A percentile compares a stretch with the other conserved stretches of the same genome.
These are phyloP conservation scores for Drosophila obscura DNA, from an alignment of 1,140 invertebrate genomes.

Conservation along the genomic window DNA sequence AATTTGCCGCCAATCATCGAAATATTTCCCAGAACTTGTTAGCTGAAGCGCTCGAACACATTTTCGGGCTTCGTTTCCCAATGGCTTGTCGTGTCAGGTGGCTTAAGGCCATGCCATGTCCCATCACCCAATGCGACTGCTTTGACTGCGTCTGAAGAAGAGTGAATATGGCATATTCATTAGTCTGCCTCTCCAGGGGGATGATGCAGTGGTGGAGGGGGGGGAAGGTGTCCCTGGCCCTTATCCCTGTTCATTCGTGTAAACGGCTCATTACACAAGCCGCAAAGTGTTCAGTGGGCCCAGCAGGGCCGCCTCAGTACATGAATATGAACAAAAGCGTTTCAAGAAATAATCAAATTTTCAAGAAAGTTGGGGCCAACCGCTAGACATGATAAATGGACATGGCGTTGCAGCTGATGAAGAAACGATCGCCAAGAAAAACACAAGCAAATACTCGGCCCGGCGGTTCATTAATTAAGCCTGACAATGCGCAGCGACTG, in stretches of 20 bases:
- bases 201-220: too few relatives aligned
- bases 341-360: slow-evolving; percentile 59
- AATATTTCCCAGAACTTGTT: slow-evolving; percentile 1
- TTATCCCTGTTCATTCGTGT: slow-evolving; percentile 35
- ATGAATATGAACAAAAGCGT: slow-evolving; percentile 54
- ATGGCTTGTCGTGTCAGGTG: background rate
- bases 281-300: slow-evolving; percentile 57
- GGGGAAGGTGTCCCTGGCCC: background rate
- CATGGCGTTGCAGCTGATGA: slow-evolving; percentile 32
- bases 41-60: background rate
- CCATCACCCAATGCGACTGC: slow-evolving; percentile 1
- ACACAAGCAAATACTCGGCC: slow-evolving; percentile 56
- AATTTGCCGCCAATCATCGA: background rate
- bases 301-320: slow-evolving; percentile 17
- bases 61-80: background rate
- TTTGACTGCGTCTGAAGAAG: slow-evolving; percentile 22
- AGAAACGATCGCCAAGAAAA: slow-evolving; percentile 53
- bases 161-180: slow-evolving; percentile 49
- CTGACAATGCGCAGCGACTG: slow-evolving; percentile 41
- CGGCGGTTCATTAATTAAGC: slow-evolving; percentile 71
- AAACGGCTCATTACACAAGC: slow-evolving; percentile 70
- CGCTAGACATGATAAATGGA: slow-evolving; percentile 67
- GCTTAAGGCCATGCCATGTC: background rate
- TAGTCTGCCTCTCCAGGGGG: slow-evolving; percentile 20
- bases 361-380: slow-evolving; percentile 37